These are phyloP conservation scores for Ischnura elegans DNA, from an alignment of 2,888 invertebrate species.

Conservation along the genomic window DNA sequence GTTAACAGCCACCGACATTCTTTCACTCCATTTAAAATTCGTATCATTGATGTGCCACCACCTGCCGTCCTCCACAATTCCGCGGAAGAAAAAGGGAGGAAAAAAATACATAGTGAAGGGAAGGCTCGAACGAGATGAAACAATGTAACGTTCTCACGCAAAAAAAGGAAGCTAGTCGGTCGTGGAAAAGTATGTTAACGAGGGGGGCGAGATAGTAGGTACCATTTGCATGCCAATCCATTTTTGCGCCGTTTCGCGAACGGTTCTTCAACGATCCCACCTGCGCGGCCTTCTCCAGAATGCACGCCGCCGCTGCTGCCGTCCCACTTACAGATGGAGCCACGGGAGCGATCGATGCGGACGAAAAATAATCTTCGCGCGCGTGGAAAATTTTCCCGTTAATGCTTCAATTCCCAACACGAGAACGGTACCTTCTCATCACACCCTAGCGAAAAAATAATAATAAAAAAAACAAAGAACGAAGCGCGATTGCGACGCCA, in stretches of 20 bases:
- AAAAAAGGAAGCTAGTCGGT: neutral
- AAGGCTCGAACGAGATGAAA: neutral
- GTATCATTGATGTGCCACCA: neutral
- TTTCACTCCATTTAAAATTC: conserved; percentile 18
- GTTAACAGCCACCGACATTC: neutral
- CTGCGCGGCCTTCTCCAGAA: conserved; percentile 23
- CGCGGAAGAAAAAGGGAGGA: neutral
- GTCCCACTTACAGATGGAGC: neutral
- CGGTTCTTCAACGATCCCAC: neutral
- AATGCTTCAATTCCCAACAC: conserved; percentile 18
- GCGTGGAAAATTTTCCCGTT: neutral
- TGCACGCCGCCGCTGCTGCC: neutral
- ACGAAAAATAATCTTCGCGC: neutral
- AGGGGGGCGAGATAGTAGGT: neutral
- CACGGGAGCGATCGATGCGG: conserved; percentile 14
- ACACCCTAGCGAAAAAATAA: neutral
- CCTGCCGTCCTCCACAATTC: neutral
- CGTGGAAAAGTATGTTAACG: too few relatives aligned
- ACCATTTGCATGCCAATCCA: conserved; percentile 17
- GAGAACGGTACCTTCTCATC: neutral
- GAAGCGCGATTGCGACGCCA: neutral
- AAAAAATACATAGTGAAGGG: neutral
- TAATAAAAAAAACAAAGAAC: neutral
- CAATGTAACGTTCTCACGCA: neutral
- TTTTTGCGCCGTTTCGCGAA: neutral